Conservation (phyloP, 2,888 invertebrate genomes). For the Proisotoma minuta region DNA sequence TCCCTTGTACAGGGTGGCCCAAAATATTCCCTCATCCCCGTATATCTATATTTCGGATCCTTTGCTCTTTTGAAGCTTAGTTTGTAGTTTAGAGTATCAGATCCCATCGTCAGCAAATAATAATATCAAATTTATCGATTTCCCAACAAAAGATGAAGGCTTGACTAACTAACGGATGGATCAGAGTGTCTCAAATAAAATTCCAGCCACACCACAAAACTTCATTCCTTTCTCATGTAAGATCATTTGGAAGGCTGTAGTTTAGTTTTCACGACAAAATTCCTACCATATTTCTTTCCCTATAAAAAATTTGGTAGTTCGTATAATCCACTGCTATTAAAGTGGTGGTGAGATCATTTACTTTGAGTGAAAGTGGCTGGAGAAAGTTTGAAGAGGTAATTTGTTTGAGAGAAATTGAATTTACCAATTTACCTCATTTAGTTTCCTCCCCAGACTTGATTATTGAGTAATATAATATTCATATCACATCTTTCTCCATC, state of each 20-base stretch:
- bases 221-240: neutral
- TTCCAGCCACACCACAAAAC: neutral
- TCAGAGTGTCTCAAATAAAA: neutral
- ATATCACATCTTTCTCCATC: too few species aligned
- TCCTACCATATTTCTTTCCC: neutral
- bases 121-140: constrained; percentile 7
- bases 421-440: neutral
- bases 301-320: too few species aligned
- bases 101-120: constrained; percentile 4
- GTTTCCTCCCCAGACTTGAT: neutral
- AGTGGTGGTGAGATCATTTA: too few species aligned
- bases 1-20: too few species aligned
- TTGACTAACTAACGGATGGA: neutral
- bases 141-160: neutral
- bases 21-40: too few species aligned
- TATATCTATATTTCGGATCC: too few species aligned
- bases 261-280: neutral
- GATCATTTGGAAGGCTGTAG: neutral
- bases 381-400: neutral
- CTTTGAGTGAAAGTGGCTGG: too few species aligned
- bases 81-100: too few species aligned
- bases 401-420: neutral
- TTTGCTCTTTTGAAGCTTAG: too few species aligned
- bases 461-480: neutral
- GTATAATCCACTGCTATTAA: too few species aligned